These are phyloP conservation scores for Agrochola lychnidis DNA, from an alignment of 2,888 invertebrate species.

Conservation along the genomic window DNA sequence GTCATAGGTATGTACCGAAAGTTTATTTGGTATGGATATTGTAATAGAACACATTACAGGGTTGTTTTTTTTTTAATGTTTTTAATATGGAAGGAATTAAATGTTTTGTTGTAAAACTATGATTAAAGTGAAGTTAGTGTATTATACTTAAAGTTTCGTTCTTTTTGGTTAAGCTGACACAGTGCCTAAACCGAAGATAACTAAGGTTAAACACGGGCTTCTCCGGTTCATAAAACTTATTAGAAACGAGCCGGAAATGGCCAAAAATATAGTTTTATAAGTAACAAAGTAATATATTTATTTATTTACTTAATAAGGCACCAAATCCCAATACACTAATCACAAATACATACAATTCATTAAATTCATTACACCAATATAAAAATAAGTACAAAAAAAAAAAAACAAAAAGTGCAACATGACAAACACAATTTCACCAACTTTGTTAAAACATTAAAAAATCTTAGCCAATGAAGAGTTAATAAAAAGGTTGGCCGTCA, in stretches of 20 bases:
- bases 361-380: no score
- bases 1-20: conserved; percentile 6
- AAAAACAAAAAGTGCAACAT: no score
- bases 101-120: background rate
- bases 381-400: no score
- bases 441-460: background rate
- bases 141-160: background rate
- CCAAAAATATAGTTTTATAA: background rate
- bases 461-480: background rate
- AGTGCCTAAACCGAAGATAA: background rate
- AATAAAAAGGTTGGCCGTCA: conserved; percentile 20
- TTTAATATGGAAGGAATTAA: background rate
- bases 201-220: background rate
- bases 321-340: no score
- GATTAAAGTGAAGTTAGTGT: no score
- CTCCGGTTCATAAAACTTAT: background rate
- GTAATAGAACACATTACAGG: no score
- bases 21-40: background rate
- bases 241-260: background rate
- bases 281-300: no score
- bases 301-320: no score
- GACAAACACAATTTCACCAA: background rate
- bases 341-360: no score
- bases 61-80: background rate
- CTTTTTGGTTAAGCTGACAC: background rate